Evolutionary conservation across 2,113 vertebrate genomes (phyloP), one percentile per base, ranked within the genome.

Genomic region (Narcine bancroftii): DNA sequence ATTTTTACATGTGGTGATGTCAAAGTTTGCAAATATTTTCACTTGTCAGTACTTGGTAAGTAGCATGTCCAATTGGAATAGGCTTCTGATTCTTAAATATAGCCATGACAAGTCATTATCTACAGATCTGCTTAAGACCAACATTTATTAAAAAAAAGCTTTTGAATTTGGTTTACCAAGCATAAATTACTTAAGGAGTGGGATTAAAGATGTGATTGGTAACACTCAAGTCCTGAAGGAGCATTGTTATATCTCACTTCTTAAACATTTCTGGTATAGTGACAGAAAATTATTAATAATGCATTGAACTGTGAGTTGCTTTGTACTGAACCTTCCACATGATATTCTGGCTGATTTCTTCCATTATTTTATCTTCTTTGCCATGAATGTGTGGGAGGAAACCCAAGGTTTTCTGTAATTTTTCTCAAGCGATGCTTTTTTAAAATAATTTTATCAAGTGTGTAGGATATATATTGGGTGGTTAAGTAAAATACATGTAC

Each of bases 201-300:
- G 89, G 89, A 69, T 66, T 69, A 91, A 91, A 91, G 89, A 91
- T 91, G 21, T 91, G 63, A 91, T 91, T 69, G 89, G 89, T 91
- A 91, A 91, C 89, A 66, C 89, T 91, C 89, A 33, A 91, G 89
- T 69, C 39, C 89, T 91, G 89, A 69, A 91, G 63, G 60, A 91
- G 63, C 89, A 91, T 91, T 91, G 89, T 91, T 91, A 91, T 71
- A 91, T 91, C 65, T 69, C 42, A 42, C 63, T 91, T 91, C 89
- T 71, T 91, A 91, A 91, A 42, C 39, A 91, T 91, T 91, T 91
- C 89, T 91, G 24, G 89, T 91, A 69, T 91, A 91, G 89, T 91
- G 89, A 91, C 89, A 91, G 89, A 91, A 91, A 69, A 69, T 91
- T 69, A 91, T 91, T 91, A 91, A 91, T 91, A 91, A 91, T 91